Conservation (phyloP, 1,140 invertebrate species). For the Pachyrhynchus sulphureomaculatus region DNA sequence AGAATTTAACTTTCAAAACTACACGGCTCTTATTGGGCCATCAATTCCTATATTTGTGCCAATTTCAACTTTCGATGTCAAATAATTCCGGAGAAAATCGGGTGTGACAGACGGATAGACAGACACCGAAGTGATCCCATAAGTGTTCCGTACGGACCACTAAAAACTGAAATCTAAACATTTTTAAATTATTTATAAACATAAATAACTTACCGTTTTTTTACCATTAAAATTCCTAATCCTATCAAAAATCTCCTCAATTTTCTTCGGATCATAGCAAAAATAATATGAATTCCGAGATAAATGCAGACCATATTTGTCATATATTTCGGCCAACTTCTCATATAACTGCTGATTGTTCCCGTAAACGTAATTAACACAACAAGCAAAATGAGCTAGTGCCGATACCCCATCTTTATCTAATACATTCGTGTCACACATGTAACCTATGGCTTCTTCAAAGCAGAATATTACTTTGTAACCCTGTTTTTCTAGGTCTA, state of each 20-base stretch:
- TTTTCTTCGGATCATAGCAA: slow-evolving; percentile 72
- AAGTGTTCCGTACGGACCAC: too few species aligned
- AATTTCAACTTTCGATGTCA: too few species aligned
- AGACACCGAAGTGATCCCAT: too few species aligned
- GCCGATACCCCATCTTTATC: slow-evolving; percentile 97
- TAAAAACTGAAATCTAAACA: too few species aligned
- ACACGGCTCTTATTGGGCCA: too few species aligned
- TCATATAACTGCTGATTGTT: slow-evolving; percentile 66
- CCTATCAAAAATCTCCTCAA: slow-evolving; percentile 78
- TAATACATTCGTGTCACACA: slow-evolving; percentile 82
- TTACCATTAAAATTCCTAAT: slow-evolving; percentile 74
- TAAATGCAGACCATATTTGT: slow-evolving; percentile 83
- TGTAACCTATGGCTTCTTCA: slow-evolving; percentile 94
- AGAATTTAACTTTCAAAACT: too few species aligned
- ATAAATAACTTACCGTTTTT: slow-evolving; percentile 59
- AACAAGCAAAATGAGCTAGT: slow-evolving; percentile 69
- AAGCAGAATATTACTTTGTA: slow-evolving; percentile 88
- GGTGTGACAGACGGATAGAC: too few species aligned
- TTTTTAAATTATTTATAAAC: too few species aligned
- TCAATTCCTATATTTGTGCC: too few species aligned
- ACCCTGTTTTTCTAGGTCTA: slow-evolving; percentile 68
- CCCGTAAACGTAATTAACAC: slow-evolving; percentile 69
- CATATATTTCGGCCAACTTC: slow-evolving; percentile 82
- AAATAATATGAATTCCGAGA: slow-evolving; percentile 87
- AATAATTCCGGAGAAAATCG: too few species aligned